Evolutionary conservation across 2,113 vertebrate species (phyloP), one percentile per base, ranked within the genome.

Genomic region (Origma solitaria): DNA sequence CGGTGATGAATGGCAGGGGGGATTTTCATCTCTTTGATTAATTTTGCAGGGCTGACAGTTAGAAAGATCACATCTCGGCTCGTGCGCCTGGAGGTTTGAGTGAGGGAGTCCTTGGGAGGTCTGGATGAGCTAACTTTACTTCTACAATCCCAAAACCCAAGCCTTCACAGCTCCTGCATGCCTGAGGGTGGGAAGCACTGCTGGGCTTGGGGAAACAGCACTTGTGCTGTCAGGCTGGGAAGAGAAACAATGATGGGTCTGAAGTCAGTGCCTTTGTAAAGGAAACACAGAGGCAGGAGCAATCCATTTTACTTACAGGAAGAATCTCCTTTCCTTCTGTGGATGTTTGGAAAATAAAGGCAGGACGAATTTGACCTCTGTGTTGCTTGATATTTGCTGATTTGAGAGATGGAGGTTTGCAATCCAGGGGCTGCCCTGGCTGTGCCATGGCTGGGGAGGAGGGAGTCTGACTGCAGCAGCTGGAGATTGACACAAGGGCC

Each of bases 1-100:
- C 0, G 0, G 60, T 92, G 84, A 92, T 88, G 70, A 88, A 95
- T 86, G 88, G 60, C 75, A 83, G 71, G 45, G 25, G 72, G 75
- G 37, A 61, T 94, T 96, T 97, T 94, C 49, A 91, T 92, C 53
- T 73, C 72, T 86, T 56, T 78, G 90, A 90, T 96, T 94, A 94
- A 92, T 93, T 91, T 78, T 80, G 18, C 31, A 30, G 57, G 72
- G 27, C 53, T 87, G 93, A 82, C 76, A 76, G 73, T 76, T 60
- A 57, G 75, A 84, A 91, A 88, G 76, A 88, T 60, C 88, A 54
- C 37, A 33, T 81, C 68, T 68, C 42, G 54, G 38, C 51, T 92
- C 20, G 25, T 0, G 4, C 0, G 0, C 28, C 45, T 9, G 28
- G 42, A 56, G 44, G 11, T 65, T 77, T 61, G 66, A 53, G 60